Conservation (phyloP, 2,113 vertebrate genomes). For the Dasyornis broadbenti region DNA sequence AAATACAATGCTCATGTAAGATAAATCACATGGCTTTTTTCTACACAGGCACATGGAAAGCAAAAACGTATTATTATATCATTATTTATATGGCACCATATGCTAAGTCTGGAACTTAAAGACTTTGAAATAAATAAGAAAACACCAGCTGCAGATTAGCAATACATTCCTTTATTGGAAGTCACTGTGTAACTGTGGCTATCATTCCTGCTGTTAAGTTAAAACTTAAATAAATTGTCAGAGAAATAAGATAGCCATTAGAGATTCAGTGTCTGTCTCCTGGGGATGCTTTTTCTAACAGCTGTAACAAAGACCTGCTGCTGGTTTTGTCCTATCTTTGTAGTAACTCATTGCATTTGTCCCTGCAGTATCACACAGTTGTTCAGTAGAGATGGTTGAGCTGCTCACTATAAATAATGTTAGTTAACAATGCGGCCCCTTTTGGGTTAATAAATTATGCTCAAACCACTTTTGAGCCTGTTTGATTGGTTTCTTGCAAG, state of each 20-base stretch:
- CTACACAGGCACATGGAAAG: conserved; percentile 16
- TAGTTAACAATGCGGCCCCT: conserved; percentile 29
- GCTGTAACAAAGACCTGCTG: conserved; percentile 59
- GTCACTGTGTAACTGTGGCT: conserved; percentile 41
- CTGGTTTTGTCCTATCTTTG: conserved; percentile 39
- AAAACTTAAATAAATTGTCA: conserved; percentile 66
- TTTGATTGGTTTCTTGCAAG: conserved; percentile 43
- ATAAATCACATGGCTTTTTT: conserved; percentile 45
- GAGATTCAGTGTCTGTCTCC: conserved; percentile 59
- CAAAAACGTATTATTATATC: conserved; percentile 56
- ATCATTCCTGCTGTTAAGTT: conserved; percentile 60
- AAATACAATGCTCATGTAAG: conserved; percentile 20
- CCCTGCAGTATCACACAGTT: conserved; percentile 38
- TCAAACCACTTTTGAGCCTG: conserved; percentile 11
- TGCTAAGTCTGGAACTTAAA: conserved; percentile 61
- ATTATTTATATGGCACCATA: conserved; percentile 67
- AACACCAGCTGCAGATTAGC: conserved; percentile 58
- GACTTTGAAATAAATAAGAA: conserved; percentile 63
- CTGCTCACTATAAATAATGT: conserved; percentile 44
- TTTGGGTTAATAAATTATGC: conserved; percentile 39
- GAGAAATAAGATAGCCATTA: conserved; percentile 64
- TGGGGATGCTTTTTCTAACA: conserved; percentile 52
- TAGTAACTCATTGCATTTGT: conserved; percentile 59
- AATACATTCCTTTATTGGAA: conserved; percentile 49
- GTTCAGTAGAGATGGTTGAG: conserved; percentile 18